Conservation (phyloP, 2,797 vertebrate species). For the Onychomys torridus region DNA sequence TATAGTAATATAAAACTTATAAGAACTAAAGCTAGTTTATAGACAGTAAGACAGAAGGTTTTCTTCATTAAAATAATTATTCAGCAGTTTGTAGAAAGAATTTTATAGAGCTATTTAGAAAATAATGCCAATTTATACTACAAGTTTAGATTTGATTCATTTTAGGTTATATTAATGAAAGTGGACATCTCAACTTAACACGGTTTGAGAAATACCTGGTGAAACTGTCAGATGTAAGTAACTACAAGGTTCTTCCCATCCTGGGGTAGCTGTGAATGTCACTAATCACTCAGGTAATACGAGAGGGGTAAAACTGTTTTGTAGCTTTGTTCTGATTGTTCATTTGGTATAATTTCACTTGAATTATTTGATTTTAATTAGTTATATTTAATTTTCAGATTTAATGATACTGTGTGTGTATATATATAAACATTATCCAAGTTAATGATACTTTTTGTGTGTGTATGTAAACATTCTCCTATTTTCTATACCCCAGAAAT, state of each 20-base stretch:
- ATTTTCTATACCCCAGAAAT: conserved; percentile 8
- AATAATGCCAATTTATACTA: conserved; percentile 48
- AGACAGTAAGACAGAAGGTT: background rate
- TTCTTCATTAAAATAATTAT: conserved; percentile 37
- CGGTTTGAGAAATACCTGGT: conserved; percentile 97
- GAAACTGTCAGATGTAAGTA: conserved; percentile 95
- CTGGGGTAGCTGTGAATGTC: background rate
- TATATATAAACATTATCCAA: background rate
- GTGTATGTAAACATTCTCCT: background rate
- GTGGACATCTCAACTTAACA: conserved; percentile 94
- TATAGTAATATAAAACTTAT: background rate
- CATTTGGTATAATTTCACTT: conserved; percentile 15
- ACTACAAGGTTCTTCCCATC: conserved; percentile 41
- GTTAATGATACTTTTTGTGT: too few relatives aligned
- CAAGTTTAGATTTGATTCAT: conserved; percentile 65
- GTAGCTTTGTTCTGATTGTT: background rate
- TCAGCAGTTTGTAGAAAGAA: conserved; percentile 49
- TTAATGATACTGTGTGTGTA: background rate
- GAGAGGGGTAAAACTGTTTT: background rate
- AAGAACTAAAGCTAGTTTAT: conserved; percentile 35
- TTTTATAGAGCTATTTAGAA: conserved; percentile 52
- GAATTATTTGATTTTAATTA: conserved; percentile 56
- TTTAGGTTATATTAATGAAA: conserved; percentile 98
- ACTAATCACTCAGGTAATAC: background rate
- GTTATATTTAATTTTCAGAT: conserved; percentile 48